These are phyloP conservation scores for Cactoblastis cactorum DNA, from an alignment of 2,888 invertebrate species.

Conservation along the genomic window DNA sequence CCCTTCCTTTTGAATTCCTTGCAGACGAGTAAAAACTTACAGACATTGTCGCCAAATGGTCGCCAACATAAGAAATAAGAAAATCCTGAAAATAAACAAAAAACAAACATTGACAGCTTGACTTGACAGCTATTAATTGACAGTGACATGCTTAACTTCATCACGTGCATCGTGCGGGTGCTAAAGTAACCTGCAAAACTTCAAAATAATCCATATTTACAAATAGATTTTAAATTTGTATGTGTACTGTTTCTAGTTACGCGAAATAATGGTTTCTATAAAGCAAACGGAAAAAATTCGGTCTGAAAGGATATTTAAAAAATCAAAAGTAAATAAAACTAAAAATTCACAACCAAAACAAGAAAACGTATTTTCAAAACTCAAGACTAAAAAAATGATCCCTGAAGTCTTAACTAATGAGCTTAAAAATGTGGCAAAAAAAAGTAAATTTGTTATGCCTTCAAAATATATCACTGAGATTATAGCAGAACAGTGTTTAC, in stretches of 20 bases:
- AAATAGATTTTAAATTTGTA: background rate
- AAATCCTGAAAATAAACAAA: no score
- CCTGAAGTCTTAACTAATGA: background rate
- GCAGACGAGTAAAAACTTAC: no score
- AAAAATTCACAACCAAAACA: background rate
- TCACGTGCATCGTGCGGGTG: no score
- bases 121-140: no score
- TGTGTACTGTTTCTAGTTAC: background rate
- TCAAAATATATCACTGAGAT: constrained; percentile 49
- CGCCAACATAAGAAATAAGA: no score
- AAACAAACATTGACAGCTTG: no score
- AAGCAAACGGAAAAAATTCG: constrained; percentile 18
- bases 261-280: constrained; percentile 22
- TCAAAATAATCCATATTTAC: no score
- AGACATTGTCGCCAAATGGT: no score
- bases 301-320: background rate
- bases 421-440: constrained; percentile 26
- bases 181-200: no score
- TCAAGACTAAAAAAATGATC: background rate
- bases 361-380: background rate
- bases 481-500: constrained; percentile 45
- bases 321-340: background rate
- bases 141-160: no score
- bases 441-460: constrained; percentile 52
- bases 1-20: no score